phyloP scores from a whole-genome alignment of 2,888 invertebrate genomes.

The Lithophane semibrunnea region DNA sequence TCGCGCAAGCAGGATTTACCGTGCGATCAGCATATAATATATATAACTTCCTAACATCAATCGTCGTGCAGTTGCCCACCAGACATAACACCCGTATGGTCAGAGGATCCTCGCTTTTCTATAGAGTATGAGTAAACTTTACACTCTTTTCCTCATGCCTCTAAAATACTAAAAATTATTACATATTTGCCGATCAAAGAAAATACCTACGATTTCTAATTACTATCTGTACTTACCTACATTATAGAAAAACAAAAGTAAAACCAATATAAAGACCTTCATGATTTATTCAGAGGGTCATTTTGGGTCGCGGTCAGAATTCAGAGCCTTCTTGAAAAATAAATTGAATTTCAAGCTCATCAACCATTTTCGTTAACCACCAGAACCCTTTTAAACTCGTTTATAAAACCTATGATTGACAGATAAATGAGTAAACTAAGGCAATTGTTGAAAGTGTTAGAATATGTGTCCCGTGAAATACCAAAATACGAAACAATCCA shows the following conservation, averaged over 20 bases:
- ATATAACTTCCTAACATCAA: too few species aligned
- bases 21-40: too few species aligned
- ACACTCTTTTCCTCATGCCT: too few species aligned
- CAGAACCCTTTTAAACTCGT: conserved; percentile 28
- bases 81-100: too few species aligned
- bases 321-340: conserved; percentile 37
- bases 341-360: conserved; percentile 42
- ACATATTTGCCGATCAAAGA: background rate
- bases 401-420: conserved; percentile 1
- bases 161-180: background rate
- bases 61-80: too few species aligned
- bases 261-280: conserved; percentile 6
- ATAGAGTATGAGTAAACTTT: too few species aligned
- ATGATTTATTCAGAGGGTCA: conserved; percentile 53
- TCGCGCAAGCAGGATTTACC: too few species aligned
- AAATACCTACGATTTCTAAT: background rate
- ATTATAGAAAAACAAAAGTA: conserved; percentile 24
- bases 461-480: background rate
- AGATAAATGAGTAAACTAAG: conserved; percentile 6
- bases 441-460: background rate
- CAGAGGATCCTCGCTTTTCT: too few species aligned
- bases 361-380: conserved; percentile 27
- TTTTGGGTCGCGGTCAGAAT: conserved; percentile 44
- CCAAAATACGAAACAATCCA: too few species aligned
- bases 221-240: background rate